phyloP scores from a whole-genome alignment of 2,888 invertebrate genomes.

The Aphrophora alni region DNA sequence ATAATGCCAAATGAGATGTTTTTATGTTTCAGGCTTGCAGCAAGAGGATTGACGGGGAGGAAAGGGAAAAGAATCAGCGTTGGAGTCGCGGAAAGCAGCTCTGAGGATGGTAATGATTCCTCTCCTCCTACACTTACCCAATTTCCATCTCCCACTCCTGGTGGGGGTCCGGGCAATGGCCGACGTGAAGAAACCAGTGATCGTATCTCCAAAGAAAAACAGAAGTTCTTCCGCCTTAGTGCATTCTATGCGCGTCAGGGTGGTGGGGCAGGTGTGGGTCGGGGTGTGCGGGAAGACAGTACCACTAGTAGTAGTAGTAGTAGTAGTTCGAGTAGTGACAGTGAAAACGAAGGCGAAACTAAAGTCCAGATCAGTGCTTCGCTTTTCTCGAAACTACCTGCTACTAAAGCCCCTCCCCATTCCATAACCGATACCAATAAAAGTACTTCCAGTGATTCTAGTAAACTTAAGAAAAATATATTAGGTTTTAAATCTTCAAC shows the following conservation, averaged over 20 bases:
- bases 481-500: slow-evolving; percentile 26
- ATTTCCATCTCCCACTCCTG: slow-evolving; percentile 47
- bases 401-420: slow-evolving; percentile 19
- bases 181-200: slow-evolving; percentile 69
- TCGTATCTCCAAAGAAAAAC: slow-evolving; percentile 85
- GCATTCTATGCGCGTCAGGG: slow-evolving; percentile 69
- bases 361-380: slow-evolving; percentile 41
- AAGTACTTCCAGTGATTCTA: slow-evolving; percentile 9
- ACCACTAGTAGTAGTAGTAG: slow-evolving; percentile 45
- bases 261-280: slow-evolving; percentile 51
- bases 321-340: slow-evolving; percentile 46
- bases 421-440: neutral
- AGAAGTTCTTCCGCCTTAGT: slow-evolving; percentile 83
- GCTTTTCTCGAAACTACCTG: slow-evolving; percentile 39
- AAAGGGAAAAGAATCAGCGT: slow-evolving; percentile 47
- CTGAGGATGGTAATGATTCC: slow-evolving; percentile 54
- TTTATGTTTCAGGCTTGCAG: slow-evolving; percentile 48
- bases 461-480: neutral
- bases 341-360: slow-evolving; percentile 43
- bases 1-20: neutral
- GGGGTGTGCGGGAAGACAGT: slow-evolving; percentile 37
- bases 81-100: slow-evolving; percentile 50
- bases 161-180: slow-evolving; percentile 55
- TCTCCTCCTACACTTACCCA: slow-evolving; percentile 44
- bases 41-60: slow-evolving; percentile 46